Conservation (phyloP, 1,140 invertebrate genomes). For the Palaemon carinicauda region DNA sequence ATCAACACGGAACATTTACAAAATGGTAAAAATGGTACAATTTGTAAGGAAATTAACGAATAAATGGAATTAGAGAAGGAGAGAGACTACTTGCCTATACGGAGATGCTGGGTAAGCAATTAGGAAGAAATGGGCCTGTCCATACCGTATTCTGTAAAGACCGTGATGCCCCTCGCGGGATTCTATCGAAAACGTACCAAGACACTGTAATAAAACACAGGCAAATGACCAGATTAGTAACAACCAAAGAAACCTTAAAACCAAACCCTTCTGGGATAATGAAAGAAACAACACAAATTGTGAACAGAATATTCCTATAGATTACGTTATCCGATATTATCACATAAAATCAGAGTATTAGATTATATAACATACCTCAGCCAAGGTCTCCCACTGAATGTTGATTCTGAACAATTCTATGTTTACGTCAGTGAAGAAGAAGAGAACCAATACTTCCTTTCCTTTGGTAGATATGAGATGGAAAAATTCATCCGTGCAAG, state of each 20-base stretch:
- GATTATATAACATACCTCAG: neutral
- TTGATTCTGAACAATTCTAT: neutral
- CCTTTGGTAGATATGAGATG: neutral
- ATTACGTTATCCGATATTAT: too few species aligned
- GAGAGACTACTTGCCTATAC: constrained; percentile 26
- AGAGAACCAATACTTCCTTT: neutral
- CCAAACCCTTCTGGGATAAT: neutral
- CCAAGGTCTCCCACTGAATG: neutral
- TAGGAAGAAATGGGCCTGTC: constrained; percentile 33
- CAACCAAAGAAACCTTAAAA: neutral
- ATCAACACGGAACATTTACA: too few species aligned
- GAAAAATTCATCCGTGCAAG: constrained; percentile 3
- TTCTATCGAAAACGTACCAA: constrained; percentile 28
- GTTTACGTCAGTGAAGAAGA: constrained; percentile 13
- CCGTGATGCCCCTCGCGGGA: constrained; percentile 30
- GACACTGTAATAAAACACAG: constrained; percentile 1
- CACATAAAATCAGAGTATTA: too few species aligned
- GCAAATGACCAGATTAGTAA: neutral
- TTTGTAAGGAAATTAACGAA: too few species aligned
- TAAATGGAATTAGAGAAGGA: neutral
- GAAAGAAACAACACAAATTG: neutral
- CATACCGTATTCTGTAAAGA: constrained; percentile 21
- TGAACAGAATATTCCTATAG: too few species aligned
- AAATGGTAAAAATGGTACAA: too few species aligned
- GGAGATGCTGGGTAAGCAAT: constrained; percentile 43